Evolutionary conservation across 2,888 invertebrate species (phyloP).

Genomic region (Caprella mutica): DNA sequence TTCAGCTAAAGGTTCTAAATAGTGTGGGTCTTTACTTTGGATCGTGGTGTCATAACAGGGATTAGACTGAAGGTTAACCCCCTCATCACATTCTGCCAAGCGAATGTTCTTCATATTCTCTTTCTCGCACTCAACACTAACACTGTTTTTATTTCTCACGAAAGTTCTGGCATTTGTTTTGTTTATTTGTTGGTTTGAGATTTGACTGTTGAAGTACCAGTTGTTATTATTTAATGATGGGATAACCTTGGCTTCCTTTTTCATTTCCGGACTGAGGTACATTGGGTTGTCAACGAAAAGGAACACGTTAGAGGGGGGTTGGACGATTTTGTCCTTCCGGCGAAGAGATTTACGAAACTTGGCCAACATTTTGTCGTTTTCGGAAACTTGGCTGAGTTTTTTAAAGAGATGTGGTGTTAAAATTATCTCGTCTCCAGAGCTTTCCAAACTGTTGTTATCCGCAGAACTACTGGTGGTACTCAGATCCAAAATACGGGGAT

Average conservation of each 20-base stretch:
- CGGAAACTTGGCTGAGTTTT: too few species aligned
- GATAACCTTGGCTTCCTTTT: conserved; percentile 29
- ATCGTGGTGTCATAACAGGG: conserved; percentile 26
- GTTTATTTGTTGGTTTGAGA: conserved; percentile 14
- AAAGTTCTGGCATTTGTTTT: neutral
- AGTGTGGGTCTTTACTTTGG: too few species aligned
- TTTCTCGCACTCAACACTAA: conserved; percentile 19
- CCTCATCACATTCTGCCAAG: conserved; percentile 8
- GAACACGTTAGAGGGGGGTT: conserved; percentile 16
- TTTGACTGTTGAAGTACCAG: conserved; percentile 27
- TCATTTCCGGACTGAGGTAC: conserved; percentile 30
- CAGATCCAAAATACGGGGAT: neutral
- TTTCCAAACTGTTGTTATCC: conserved; percentile 11
- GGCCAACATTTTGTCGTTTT: conserved; percentile 30
- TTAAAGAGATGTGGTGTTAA: too few species aligned
- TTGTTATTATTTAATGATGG: conserved; percentile 1
- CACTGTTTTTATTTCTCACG: neutral
- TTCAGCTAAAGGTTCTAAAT: neutral
- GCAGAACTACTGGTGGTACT: neutral
- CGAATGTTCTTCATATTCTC: conserved; percentile 24
- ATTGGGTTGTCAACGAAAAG: conserved; percentile 32
- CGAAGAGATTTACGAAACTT: conserved; percentile 29
- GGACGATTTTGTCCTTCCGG: conserved; percentile 19
- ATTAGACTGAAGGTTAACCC: conserved; percentile 22
- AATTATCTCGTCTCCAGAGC: conserved; percentile 19